A percentile compares a stretch with the other conserved stretches of the same genome.
phyloP scores from a whole-genome alignment of 2,113 vertebrate species.

The Pimephales promelas region DNA sequence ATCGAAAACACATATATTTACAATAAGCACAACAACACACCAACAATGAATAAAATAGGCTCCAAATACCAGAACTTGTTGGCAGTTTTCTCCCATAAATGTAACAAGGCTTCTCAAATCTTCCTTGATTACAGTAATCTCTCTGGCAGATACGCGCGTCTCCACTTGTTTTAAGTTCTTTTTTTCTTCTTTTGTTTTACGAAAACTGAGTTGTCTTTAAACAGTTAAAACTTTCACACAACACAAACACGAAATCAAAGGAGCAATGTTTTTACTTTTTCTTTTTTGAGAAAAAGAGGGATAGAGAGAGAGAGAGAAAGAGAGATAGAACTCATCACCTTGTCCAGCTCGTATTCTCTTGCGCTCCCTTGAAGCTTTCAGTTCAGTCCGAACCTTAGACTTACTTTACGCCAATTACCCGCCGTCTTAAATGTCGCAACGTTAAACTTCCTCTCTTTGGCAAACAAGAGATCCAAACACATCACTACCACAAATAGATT shows the following conservation, averaged over 20 bases:
- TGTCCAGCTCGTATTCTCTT: slow-evolving; percentile 21
- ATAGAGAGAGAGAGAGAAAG: background rate
- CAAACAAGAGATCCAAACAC: slow-evolving; percentile 33
- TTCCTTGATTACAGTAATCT: slow-evolving; percentile 71
- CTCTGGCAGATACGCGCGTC: slow-evolving; percentile 74
- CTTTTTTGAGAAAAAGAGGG: slow-evolving; percentile 41
- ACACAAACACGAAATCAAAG: slow-evolving; percentile 54
- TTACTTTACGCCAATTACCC: background rate
- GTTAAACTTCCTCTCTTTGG: slow-evolving; percentile 26
- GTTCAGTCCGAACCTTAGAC: slow-evolving; percentile 19
- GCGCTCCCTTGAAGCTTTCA: background rate
- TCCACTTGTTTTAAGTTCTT: slow-evolving; percentile 61
- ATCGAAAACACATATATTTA: slow-evolving; percentile 89
- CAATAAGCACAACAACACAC: slow-evolving; percentile 87
- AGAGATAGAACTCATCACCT: background rate
- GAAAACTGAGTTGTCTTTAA: slow-evolving; percentile 64
- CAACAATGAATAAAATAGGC: slow-evolving; percentile 86
- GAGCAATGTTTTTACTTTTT: slow-evolving; percentile 51
- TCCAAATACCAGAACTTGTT: slow-evolving; percentile 80
- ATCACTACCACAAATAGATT: slow-evolving; percentile 29
- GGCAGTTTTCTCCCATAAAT: slow-evolving; percentile 78
- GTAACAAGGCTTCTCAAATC: slow-evolving; percentile 69
- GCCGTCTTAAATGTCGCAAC: background rate
- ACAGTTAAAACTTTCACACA: slow-evolving; percentile 60
- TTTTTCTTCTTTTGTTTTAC: slow-evolving; percentile 50